Evolutionary conservation across 2,113 vertebrate genomes (phyloP).

Genomic region (Sturnus vulgaris): DNA sequence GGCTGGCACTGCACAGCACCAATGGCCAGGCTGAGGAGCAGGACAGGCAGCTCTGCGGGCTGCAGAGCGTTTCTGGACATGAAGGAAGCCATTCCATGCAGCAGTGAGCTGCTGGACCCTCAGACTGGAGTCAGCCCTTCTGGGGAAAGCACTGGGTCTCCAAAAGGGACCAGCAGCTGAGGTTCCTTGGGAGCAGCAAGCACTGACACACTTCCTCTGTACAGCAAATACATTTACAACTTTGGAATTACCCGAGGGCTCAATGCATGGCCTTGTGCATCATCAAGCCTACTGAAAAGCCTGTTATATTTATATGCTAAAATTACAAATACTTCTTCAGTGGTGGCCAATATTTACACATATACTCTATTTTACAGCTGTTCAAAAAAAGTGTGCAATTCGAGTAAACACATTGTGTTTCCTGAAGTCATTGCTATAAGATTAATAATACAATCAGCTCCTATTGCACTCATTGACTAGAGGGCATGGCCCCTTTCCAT

Average conservation of each 20-base stretch:
- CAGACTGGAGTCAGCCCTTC: neutral
- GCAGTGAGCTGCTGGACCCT: neutral
- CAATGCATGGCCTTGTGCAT: neutral
- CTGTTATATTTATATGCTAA: slow-evolving; percentile 45
- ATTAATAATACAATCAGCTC: slow-evolving; percentile 70
- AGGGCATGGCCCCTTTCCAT: slow-evolving; percentile 42
- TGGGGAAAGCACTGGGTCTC: neutral
- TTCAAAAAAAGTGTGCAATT: slow-evolving; percentile 71
- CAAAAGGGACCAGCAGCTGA: neutral
- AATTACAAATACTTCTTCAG: slow-evolving; percentile 65
- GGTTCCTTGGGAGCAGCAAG: neutral
- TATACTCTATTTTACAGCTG: slow-evolving; percentile 69
- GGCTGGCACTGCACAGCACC: neutral
- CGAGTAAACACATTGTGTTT: slow-evolving; percentile 66
- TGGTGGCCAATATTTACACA: slow-evolving; percentile 70
- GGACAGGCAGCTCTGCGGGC: neutral
- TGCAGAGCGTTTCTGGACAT: neutral
- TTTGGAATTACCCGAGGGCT: slow-evolving; percentile 5
- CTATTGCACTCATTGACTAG: slow-evolving; percentile 76
- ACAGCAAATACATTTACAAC: slow-evolving; percentile 59
- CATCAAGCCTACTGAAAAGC: slow-evolving; percentile 4
- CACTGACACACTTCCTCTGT: slow-evolving; percentile 5
- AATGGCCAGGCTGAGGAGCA: accelerated
- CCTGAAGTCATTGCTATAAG: slow-evolving; percentile 68
- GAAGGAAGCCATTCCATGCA: neutral